Conservation (phyloP, 2,888 invertebrate genomes). For the Lochmaea crataegi region DNA sequence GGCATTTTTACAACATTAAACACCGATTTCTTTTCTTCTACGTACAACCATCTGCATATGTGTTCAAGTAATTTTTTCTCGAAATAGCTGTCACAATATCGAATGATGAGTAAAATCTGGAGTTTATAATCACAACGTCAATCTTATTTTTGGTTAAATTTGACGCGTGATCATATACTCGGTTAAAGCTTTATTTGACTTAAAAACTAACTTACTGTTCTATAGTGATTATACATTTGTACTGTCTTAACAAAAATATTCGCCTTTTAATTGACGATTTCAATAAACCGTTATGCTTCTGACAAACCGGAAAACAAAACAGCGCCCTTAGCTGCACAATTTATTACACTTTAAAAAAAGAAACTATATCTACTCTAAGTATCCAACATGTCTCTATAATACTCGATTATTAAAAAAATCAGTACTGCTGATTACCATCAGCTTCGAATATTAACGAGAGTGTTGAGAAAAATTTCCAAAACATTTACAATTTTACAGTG, state of each 20-base stretch:
- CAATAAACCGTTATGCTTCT: slow-evolving; percentile 49
- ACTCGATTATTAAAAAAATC: slow-evolving; percentile 49
- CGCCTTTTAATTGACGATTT: slow-evolving; percentile 58
- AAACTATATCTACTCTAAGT: slow-evolving; percentile 17
- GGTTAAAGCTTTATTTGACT: slow-evolving; percentile 45
- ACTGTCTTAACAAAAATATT: slow-evolving; percentile 65
- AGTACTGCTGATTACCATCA: slow-evolving; percentile 48
- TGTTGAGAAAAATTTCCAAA: slow-evolving; percentile 31
- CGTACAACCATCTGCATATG: background rate
- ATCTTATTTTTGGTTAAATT: slow-evolving; percentile 23
- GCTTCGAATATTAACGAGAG: slow-evolving; percentile 38
- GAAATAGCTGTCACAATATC: slow-evolving; percentile 40
- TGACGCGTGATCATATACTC: slow-evolving; percentile 39
- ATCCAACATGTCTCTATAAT: slow-evolving; percentile 39
- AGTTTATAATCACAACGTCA: slow-evolving; percentile 43
- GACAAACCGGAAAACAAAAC: slow-evolving; percentile 53
- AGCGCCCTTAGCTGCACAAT: slow-evolving; percentile 47
- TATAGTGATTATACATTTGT: slow-evolving; percentile 60
- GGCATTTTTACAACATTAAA: background rate
- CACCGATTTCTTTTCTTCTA: slow-evolving; percentile 6
- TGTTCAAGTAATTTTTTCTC: slow-evolving; percentile 7
- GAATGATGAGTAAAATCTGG: slow-evolving; percentile 49
- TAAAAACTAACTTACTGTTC: slow-evolving; percentile 46
- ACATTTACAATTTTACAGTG: slow-evolving; percentile 35
- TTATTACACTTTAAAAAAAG: slow-evolving; percentile 8